Base-by-base conservation (phyloP, 2,888 invertebrate species). In the Globia sparganii region DNA sequence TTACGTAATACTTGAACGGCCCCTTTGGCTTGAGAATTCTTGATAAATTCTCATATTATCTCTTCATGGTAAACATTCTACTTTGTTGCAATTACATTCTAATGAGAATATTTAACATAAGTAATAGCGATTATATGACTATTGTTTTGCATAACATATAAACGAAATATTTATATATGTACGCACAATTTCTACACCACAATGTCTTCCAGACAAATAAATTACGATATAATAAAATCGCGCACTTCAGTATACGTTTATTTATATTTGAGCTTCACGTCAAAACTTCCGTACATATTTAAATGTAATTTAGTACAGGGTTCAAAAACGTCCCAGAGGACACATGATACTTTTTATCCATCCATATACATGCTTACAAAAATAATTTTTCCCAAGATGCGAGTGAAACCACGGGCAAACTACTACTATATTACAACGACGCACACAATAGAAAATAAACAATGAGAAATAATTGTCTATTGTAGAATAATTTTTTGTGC, bases 391-490 rank as follows among this genome's bases (percentile, higher is more conserved):
- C 3, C 9, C 4, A 21, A 56, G 4, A 56, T 28, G 6, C 8
- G 15, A 56, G 28, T 31, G 6, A 56, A n/a, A 31, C 15, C 2
- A 15, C 25, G 11, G 40, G 8, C 28, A 15, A 53, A 56, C 0
- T 1, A 8, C 15, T 25, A 46, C 31, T 37, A 31, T n/a, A 56
- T 25, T 37, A 78, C 25, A 73, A 78, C 80, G 31, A 49, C 40
- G 21, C 43, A 56, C 2, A 43, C 40, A 77, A 69, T 53, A 8
- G 37, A 66, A 34, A 67, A 31, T 15, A 34, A 61, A 77, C 77
- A 82, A 71, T 67, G 34, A 43, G 13, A 62, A 64, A 40, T 58
- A 31, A 75, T 31, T 59, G 40, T 64, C 61, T 80, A 49, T 59
- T 65, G 43, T 46, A 53, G 21, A 43, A 69, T 11, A 0, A 31